Percentiles rank a stretch among this genome's conserved stretches.
Evolutionary conservation across 2,797 vertebrate genomes (phyloP).

Genomic region (Chelon labrosus): DNA sequence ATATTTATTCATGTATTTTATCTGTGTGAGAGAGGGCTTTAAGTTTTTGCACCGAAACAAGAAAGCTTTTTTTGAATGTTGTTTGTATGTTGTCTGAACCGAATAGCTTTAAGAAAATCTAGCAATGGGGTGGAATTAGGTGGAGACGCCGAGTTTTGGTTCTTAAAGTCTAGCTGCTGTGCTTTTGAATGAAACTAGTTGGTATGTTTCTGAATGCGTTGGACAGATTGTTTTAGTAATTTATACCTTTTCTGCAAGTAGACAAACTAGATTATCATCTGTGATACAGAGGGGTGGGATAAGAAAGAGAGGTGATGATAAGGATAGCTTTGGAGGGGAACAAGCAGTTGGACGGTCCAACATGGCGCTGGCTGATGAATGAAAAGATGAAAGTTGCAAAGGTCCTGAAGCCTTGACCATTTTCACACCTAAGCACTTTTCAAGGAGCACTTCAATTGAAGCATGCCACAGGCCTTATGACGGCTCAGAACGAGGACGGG

Average conservation of each 20-base stretch:
- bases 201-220: conserved; percentile 27
- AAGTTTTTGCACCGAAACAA: conserved; percentile 11
- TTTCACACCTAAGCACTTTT: conserved; percentile 52
- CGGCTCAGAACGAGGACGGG: conserved; percentile 28
- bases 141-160: neutral
- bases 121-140: conserved; percentile 9
- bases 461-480: conserved; percentile 21
- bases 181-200: conserved; percentile 29
- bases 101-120: conserved; percentile 11
- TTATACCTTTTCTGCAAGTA: conserved; percentile 16
- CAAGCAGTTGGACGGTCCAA: conserved; percentile 28
- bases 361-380: conserved; percentile 26
- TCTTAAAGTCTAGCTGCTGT: conserved; percentile 1
- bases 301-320: conserved; percentile 19
- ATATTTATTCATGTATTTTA: neutral
- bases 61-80: conserved; percentile 41
- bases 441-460: conserved; percentile 13
- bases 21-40: neutral
- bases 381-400: conserved; percentile 39
- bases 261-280: conserved; percentile 23
- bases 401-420: conserved; percentile 36
- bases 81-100: conserved; percentile 27
- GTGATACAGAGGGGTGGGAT: conserved; percentile 20
- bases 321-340: conserved; percentile 15
- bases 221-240: conserved; percentile 34